phyloP scores from a whole-genome alignment of 92 coral and sea anemone species.

The Parazoanthus swiftii region DNA sequence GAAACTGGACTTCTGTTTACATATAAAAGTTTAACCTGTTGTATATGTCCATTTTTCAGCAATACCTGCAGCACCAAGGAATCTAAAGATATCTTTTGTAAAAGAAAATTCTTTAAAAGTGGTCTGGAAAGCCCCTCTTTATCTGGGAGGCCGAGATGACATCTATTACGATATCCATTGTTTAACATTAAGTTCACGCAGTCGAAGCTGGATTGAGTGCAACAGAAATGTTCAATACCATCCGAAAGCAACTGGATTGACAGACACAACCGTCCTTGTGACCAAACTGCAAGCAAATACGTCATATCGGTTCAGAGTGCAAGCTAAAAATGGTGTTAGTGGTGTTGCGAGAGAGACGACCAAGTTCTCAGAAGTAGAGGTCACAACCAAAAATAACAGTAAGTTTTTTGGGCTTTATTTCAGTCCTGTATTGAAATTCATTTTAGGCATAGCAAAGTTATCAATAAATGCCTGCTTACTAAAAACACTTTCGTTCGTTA shows the following conservation, averaged over 20 bases:
- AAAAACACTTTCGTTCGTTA: too few species aligned
- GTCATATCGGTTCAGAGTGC: constrained; percentile 14
- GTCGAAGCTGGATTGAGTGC: not conserved
- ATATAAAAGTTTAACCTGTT: too few species aligned
- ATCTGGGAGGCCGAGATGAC: constrained; percentile 23
- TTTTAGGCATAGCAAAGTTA: too few species aligned
- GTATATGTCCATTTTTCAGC: not conserved
- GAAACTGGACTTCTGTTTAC: too few species aligned
- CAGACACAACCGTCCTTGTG: not conserved
- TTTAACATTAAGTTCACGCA: not conserved
- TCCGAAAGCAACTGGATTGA: constrained; percentile 26
- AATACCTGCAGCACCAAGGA: constrained; percentile 33
- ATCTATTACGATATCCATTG: constrained; percentile 7
- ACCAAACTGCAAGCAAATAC: not conserved
- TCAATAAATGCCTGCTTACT: too few species aligned
- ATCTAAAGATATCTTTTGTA: not conserved
- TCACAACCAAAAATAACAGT: not conserved
- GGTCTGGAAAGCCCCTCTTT: constrained; percentile 1
- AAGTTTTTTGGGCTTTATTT: not conserved
- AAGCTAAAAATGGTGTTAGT: constrained; percentile 14
- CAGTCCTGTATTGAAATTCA: not conserved
- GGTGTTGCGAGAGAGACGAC: not conserved
- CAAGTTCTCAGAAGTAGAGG: constrained; percentile 12
- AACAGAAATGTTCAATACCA: not conserved
- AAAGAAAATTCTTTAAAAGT: not conserved